Percentiles rank a stretch among this genome's conserved stretches.
These are phyloP conservation scores for Listrodromus nycthemerus DNA, from an alignment of 2,888 invertebrate species.

Conservation along the genomic window DNA sequence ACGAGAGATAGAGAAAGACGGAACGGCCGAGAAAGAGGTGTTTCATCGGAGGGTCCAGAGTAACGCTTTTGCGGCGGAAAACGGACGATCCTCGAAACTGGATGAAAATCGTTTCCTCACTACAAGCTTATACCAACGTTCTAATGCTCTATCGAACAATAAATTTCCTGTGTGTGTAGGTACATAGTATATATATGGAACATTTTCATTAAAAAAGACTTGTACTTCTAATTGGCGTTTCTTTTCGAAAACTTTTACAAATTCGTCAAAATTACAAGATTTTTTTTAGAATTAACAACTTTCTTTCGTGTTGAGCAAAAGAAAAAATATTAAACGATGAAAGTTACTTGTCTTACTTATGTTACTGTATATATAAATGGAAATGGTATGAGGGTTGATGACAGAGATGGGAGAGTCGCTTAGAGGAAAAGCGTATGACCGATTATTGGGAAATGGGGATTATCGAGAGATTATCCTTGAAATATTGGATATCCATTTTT, in stretches of 20 bases:
- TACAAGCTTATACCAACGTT: constrained; percentile 25
- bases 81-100: background rate
- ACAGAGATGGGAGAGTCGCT: background rate
- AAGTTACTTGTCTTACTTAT: background rate
- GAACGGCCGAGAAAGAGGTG: no score
- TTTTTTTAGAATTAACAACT: background rate
- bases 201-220: background rate
- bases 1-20: no score
- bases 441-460: background rate
- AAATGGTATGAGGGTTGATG: background rate
- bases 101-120: constrained; percentile 51
- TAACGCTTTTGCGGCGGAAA: constrained; percentile 27
- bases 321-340: background rate
- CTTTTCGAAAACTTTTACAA: background rate
- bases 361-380: background rate
- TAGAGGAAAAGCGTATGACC: background rate
- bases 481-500: background rate
- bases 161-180: background rate
- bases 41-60: constrained; percentile 19
- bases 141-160: constrained; percentile 24
- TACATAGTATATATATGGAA: constrained; percentile 13
- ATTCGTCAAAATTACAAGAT: background rate
- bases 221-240: background rate
- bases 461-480: background rate
- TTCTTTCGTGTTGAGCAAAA: no score